Evolutionary conservation across 2,113 vertebrate genomes (phyloP), one percentile per base, ranked within the genome.

Genomic region (Phoxinus phoxinus): DNA sequence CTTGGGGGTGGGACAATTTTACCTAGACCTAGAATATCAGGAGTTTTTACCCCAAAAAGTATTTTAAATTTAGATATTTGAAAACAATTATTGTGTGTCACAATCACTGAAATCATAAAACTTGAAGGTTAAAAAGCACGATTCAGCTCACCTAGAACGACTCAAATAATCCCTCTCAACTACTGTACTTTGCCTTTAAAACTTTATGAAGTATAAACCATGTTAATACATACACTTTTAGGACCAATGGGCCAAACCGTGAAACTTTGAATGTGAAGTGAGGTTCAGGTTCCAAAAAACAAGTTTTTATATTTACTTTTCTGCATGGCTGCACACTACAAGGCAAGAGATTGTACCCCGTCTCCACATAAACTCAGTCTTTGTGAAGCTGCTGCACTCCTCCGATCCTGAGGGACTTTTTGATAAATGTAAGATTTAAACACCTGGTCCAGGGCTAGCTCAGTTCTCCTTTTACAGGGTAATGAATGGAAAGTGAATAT

Each of bases 331-430:
- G 61, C 78, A 87, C 35, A 32, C 61, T 74, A 67, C 58, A 84
- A 81, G 41, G 30, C 82, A 46, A 32, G 23, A 73, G 17, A 85
- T 75, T 76, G 72, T 63, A 65, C 77, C 41, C 67, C 41, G 27
- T 80, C 76, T 35, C 32, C 63, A 44, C 83, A 77, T 85, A 85
- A 85, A 87, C 63, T 77, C 63, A 12, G 78, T 72, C 69, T 85
- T 30, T n/a, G 86, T 72, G 61, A 80, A 76, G 65, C 61, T 25
- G 10, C 63, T 69, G 83, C 71, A 19, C 35, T 44, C n/a, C 37
- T 51, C 32, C 75, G 19, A 23, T 69, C 71, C 67, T 58, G 73
- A 71, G 75, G 65, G 46, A 37, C 44, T 79, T 75, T 41, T 65
- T 67, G 69, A 84, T 80, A 79, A 80, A 46, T 84, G 48, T 76